Conservation (phyloP, 1,140 invertebrate species). For the Drosophila miranda region DNA sequence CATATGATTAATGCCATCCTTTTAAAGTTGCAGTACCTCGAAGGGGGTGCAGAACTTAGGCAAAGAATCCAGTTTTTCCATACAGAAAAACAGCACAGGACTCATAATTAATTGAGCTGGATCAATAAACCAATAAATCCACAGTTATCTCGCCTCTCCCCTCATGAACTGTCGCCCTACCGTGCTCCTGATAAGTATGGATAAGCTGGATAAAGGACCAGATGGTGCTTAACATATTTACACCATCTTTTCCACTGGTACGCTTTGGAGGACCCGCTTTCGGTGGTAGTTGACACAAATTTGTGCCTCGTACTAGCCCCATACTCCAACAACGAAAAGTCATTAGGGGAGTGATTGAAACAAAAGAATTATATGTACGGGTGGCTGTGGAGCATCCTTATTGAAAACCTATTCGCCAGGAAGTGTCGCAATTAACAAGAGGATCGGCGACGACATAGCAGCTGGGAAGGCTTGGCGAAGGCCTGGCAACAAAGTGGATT, state of each 20-base stretch:
- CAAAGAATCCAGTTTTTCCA: no score
- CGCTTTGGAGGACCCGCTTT: constrained; percentile 15
- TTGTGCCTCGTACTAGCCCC: no score
- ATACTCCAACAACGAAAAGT: constrained; percentile 49
- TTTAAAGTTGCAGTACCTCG: no score
- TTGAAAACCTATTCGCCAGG: constrained; percentile 73
- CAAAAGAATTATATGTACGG: constrained; percentile 43
- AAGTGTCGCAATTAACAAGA: constrained; percentile 60
- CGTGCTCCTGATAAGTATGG: background rate
- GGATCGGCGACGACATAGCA: constrained; percentile 25
- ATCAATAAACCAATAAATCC: no score
- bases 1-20: no score
- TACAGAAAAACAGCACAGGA: no score
- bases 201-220: background rate
- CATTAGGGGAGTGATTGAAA: constrained; percentile 67
- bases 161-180: background rate
- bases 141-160: no score
- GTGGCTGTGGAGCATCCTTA: constrained; percentile 47
- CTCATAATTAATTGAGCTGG: no score
- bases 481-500: constrained; percentile 66
- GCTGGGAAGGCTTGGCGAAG: constrained; percentile 32
- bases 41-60: no score
- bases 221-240: background rate
- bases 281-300: constrained; percentile 47
- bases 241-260: background rate